These are phyloP conservation scores for Nebria brevicollis DNA, from an alignment of 2,888 invertebrate genomes.

Conservation along the genomic window DNA sequence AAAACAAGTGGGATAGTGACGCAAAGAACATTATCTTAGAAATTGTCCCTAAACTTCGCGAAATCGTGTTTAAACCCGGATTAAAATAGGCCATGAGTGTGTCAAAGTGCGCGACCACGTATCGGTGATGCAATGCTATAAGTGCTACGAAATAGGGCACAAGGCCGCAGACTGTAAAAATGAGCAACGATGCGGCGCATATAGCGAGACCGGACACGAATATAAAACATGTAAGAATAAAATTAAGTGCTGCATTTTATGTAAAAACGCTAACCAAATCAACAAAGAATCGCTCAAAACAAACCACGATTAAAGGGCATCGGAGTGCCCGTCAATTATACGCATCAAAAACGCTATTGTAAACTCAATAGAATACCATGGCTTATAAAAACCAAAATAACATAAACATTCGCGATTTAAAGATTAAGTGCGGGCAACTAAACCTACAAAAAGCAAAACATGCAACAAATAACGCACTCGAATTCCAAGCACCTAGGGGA, in stretches of 20 bases:
- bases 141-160: conserved; percentile 45
- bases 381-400: background rate
- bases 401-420: background rate
- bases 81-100: background rate
- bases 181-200: background rate
- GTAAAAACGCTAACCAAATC: conserved; percentile 4
- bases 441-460: conserved; percentile 17
- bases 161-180: conserved; percentile 37
- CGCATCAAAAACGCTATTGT: conserved; percentile 13
- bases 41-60: conserved; percentile 21
- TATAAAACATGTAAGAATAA: background rate
- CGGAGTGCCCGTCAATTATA: conserved; percentile 30
- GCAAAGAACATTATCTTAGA: conserved; percentile 10
- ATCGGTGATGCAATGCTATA: conserved; percentile 42
- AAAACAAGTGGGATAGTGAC: background rate
- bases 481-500: background rate
- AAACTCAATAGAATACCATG: conserved; percentile 20
- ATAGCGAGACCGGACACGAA: conserved; percentile 16
- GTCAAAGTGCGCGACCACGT: conserved; percentile 35
- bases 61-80: background rate
- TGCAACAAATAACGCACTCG: conserved; percentile 16
- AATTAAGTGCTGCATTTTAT: conserved; percentile 8
- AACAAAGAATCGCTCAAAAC: conserved; percentile 17
- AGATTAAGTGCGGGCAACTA: background rate
- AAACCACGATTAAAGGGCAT: conserved; percentile 33